Evolutionary conservation across 2,113 vertebrate species (phyloP).

Genomic region (Natator depressus): DNA sequence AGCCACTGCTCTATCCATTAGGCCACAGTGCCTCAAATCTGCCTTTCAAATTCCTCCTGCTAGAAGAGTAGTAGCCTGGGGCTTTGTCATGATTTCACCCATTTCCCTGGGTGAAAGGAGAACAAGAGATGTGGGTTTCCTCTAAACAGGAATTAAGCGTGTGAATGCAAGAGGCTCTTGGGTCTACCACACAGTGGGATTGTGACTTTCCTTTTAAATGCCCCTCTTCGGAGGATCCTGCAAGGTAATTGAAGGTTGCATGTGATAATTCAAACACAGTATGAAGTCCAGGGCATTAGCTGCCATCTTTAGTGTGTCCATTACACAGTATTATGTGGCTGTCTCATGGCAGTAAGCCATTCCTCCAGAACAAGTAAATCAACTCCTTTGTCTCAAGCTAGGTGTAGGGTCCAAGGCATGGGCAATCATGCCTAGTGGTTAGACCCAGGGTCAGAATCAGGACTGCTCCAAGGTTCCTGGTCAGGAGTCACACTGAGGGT

Average conservation of each 20-base stretch:
- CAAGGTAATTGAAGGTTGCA: accelerated
- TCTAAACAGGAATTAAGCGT: accelerated
- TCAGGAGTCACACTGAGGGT: neutral
- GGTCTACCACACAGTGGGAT: neutral
- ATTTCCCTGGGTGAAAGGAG: neutral
- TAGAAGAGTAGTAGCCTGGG: neutral
- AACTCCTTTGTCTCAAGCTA: neutral
- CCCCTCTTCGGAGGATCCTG: neutral
- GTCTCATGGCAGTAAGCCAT: neutral
- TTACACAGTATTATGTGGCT: neutral
- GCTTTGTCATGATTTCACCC: neutral
- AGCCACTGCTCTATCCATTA: too few relatives aligned
- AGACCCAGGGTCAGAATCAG: neutral
- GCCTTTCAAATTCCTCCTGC: neutral
- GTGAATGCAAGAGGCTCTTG: neutral
- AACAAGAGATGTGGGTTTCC: neutral
- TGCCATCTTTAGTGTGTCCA: neutral
- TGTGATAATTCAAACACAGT: neutral
- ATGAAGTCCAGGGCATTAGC: neutral
- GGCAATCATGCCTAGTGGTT: neutral
- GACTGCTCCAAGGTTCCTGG: neutral
- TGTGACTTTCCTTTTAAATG: neutral
- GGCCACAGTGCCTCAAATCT: neutral
- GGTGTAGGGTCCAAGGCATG: too few relatives aligned
- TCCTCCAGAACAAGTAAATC: neutral